Evolutionary conservation across 1,140 invertebrate genomes (phyloP).

Genomic region (Atopsyche davidsoni): DNA sequence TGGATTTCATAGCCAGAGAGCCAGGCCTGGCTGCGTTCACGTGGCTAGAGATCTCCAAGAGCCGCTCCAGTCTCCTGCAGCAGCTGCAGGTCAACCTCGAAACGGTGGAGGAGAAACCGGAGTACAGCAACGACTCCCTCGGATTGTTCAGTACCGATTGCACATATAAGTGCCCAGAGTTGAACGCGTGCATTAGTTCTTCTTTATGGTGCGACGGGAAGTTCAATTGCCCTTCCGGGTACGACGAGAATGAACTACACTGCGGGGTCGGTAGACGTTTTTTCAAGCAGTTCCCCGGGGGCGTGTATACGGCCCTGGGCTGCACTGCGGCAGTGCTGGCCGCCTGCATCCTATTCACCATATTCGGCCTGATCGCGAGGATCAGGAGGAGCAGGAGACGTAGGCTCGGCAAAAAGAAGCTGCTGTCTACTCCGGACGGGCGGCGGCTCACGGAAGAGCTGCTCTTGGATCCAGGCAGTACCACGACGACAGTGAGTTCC

Average conservation of each 20-base stretch:
- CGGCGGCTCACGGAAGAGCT: conserved; percentile 53
- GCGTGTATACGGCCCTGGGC: conserved; percentile 48
- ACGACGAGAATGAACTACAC: conserved; percentile 69
- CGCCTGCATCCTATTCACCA: conserved; percentile 49
- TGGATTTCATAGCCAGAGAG: conserved; percentile 67
- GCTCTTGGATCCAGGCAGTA: conserved; percentile 50
- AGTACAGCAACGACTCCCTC: conserved; percentile 49
- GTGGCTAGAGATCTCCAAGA: conserved; percentile 67
- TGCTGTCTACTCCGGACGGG: conserved; percentile 44
- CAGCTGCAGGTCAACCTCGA: conserved; percentile 45
- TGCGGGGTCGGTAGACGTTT: conserved; percentile 56
- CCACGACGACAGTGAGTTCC: conserved; percentile 56
- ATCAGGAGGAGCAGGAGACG: conserved; percentile 35
- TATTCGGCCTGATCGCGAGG: conserved; percentile 42
- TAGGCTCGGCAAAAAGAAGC: conserved; percentile 51
- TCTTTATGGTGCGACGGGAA: conserved; percentile 83
- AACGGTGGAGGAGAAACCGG: conserved; percentile 33
- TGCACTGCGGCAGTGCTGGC: conserved; percentile 50
- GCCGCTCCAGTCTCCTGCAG: conserved; percentile 55
- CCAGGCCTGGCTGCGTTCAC: conserved; percentile 61
- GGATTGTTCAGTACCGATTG: conserved; percentile 52
- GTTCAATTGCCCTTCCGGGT: conserved; percentile 77
- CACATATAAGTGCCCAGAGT: conserved; percentile 73
- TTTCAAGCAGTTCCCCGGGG: conserved; percentile 44
- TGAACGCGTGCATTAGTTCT: conserved; percentile 81